Conservation (phyloP, 2,113 vertebrate species). For the Apus apus region DNA sequence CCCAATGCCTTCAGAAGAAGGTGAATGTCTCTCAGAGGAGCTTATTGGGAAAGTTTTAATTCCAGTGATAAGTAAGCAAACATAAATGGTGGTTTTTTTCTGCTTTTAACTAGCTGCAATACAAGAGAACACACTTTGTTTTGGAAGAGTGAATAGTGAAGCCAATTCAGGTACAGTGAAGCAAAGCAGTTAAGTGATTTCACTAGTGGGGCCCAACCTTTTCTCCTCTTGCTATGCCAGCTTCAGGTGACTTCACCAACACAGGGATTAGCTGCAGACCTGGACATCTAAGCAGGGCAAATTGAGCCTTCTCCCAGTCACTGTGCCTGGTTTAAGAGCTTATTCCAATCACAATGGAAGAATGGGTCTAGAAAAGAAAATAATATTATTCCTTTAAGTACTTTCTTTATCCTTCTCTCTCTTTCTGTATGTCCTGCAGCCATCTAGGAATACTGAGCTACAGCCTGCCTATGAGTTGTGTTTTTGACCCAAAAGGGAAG, state of each 20-base stretch:
- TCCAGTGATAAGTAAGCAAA: background rate
- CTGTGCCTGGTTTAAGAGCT: background rate
- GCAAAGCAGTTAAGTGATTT: background rate
- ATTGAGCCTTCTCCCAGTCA: background rate
- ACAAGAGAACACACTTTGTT: background rate
- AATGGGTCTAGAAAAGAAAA: background rate
- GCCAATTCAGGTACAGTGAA: background rate
- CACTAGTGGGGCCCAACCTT: background rate
- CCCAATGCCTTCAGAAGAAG: background rate
- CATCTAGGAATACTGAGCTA: background rate
- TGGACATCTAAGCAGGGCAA: background rate
- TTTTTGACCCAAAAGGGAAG: background rate
- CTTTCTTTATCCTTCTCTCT: background rate
- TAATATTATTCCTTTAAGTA: background rate
- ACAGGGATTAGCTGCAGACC: background rate
- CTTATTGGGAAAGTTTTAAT: background rate
- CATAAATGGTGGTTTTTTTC: background rate
- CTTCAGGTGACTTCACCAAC: background rate
- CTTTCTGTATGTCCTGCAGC: background rate
- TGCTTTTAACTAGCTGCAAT: background rate
- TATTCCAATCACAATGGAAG: background rate
- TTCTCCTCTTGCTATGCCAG: background rate
- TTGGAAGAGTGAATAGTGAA: background rate
- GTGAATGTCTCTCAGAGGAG: background rate
- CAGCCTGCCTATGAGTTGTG: fast-evolving